A percentile compares a stretch with the other conserved stretches of the same genome.
Evolutionary conservation across 2,797 vertebrate genomes (phyloP).

Genomic region (Sebastiscus tertius): DNA sequence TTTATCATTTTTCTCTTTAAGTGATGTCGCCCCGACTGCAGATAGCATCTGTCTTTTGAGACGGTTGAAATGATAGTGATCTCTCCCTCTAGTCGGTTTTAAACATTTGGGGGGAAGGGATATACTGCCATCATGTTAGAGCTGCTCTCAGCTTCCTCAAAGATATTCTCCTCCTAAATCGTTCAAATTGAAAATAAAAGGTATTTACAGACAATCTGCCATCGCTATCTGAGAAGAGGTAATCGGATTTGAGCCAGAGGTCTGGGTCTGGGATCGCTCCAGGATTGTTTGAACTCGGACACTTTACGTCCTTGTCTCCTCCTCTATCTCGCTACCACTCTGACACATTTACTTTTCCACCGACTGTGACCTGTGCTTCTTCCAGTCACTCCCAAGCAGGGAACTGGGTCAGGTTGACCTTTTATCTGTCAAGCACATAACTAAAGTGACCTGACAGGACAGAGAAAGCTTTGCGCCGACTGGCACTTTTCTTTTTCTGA

Average conservation of each 20-base stretch:
- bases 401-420: conserved; percentile 60
- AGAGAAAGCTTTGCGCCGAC: conserved; percentile 12
- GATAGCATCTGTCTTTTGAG: conserved; percentile 59
- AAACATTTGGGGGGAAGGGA: conserved; percentile 49
- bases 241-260: conserved; percentile 39
- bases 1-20: conserved; percentile 29
- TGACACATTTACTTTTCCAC: conserved; percentile 33
- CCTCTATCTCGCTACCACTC: conserved; percentile 27
- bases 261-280: conserved; percentile 13
- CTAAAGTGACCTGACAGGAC: conserved; percentile 43
- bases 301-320: conserved; percentile 12
- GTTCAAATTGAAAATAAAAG: conserved; percentile 56
- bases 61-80: conserved; percentile 58
- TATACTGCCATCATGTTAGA: conserved; percentile 51
- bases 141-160: conserved; percentile 29
- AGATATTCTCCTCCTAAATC: conserved; percentile 51
- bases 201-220: conserved; percentile 64
- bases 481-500: conserved; percentile 22
- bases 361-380: conserved; percentile 23
- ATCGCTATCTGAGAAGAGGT: conserved; percentile 41
- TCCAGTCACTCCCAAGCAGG: conserved; percentile 25
- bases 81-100: conserved; percentile 41
- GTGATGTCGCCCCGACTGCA: conserved; percentile 17
- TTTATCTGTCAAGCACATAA: conserved; percentile 40
- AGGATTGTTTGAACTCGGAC: conserved; percentile 23